These are phyloP conservation scores for Noctilio leporinus DNA, from an alignment of 2,113 vertebrate species.

Conservation along the genomic window DNA sequence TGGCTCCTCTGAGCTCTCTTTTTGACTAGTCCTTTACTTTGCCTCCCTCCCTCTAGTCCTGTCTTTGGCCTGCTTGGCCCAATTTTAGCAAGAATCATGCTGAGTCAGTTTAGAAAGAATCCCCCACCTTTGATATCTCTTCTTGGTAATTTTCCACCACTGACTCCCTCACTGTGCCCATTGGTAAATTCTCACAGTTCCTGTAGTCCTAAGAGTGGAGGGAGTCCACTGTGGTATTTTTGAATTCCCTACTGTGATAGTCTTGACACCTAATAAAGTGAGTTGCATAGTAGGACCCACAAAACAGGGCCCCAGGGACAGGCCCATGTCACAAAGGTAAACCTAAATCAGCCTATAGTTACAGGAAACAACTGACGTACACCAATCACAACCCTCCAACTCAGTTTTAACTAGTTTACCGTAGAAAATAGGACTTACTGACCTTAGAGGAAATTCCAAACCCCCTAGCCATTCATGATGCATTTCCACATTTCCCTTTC, in stretches of 20 bases:
- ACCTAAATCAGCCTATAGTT: not conserved
- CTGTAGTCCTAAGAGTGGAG: not conserved
- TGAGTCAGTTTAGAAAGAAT: not conserved
- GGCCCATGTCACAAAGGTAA: not conserved
- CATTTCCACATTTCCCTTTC: not conserved
- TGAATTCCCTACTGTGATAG: not conserved
- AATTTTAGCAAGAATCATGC: not conserved
- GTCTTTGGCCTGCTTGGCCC: not conserved
- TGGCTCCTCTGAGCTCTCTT: not conserved
- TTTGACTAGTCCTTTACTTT: not conserved
- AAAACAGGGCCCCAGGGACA: not conserved
- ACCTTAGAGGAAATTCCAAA: not conserved
- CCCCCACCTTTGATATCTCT: not conserved
- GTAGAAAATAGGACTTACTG: not conserved
- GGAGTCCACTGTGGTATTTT: not conserved
- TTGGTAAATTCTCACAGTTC: not conserved
- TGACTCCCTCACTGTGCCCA: not conserved
- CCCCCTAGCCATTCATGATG: not conserved
- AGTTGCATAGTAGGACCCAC: not conserved
- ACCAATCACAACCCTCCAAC: not conserved
- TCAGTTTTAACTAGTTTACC: not conserved
- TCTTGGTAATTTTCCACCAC: not conserved
- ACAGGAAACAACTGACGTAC: not conserved
- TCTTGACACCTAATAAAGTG: not conserved
- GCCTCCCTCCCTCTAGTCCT: fast-evolving